These are phyloP conservation scores for Phrynocephalus guinanensis DNA, from an alignment of 2,797 vertebrate species.

Conservation along the genomic window DNA sequence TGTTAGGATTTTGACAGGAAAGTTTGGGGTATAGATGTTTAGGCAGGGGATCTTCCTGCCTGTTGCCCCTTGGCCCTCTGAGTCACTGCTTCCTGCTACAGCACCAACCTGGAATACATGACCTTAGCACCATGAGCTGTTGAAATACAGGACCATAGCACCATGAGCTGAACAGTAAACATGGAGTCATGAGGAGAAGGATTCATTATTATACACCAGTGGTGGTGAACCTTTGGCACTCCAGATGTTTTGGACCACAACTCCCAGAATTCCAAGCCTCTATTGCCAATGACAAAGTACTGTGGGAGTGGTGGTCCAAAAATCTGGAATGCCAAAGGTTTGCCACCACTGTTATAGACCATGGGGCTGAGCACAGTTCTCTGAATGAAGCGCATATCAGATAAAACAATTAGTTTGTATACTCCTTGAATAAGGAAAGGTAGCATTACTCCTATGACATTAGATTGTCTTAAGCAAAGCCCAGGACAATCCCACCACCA, in stretches of 20 bases:
- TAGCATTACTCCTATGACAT: neutral
- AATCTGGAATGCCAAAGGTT: too few species aligned
- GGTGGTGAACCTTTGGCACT: too few species aligned
- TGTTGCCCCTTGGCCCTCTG: neutral
- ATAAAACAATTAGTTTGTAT: neutral
- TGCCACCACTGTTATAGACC: too few species aligned
- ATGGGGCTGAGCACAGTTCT: neutral
- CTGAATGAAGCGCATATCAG: neutral
- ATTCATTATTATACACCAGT: neutral
- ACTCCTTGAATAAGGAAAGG: conserved; percentile 43
- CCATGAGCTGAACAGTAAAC: neutral
- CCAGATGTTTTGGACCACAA: too few species aligned
- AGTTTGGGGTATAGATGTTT: neutral
- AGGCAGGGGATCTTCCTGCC: neutral
- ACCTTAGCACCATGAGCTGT: neutral
- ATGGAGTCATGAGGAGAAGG: neutral
- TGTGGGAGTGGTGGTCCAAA: too few species aligned
- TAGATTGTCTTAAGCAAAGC: neutral
- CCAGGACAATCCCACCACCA: neutral
- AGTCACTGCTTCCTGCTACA: neutral
- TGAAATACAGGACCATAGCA: neutral
- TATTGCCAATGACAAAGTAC: too few species aligned
- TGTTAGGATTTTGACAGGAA: neutral
- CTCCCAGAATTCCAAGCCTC: too few species aligned
- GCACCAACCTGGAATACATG: neutral